Evolutionary conservation across 2,797 vertebrate species (phyloP).

Genomic region (Crocidura indochinensis): DNA sequence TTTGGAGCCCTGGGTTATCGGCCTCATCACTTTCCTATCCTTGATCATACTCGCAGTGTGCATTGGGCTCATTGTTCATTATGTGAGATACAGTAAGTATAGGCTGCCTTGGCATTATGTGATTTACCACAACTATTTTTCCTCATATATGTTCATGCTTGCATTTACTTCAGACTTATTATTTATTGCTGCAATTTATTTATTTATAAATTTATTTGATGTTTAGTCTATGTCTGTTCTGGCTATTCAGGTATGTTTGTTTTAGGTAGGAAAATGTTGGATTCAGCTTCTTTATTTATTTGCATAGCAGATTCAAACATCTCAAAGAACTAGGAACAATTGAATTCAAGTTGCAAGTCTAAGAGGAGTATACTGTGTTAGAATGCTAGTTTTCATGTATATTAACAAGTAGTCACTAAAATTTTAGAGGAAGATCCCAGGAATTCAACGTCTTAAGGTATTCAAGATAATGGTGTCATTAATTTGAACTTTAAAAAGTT

Average conservation of each 20-base stretch:
- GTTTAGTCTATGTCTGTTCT: too few relatives aligned
- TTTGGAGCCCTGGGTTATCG: slow-evolving; percentile 81
- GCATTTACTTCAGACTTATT: slow-evolving; percentile 48
- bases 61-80: slow-evolving; percentile 82
- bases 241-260: too few relatives aligned
- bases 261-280: too few relatives aligned
- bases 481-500: slow-evolving; percentile 66
- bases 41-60: slow-evolving; percentile 82
- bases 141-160: slow-evolving; percentile 40
- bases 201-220: too few relatives aligned
- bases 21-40: slow-evolving; percentile 80
- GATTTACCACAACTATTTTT: slow-evolving; percentile 2
- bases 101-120: not conserved
- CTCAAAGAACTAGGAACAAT: not conserved
- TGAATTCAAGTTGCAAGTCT: not conserved
- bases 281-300: not conserved
- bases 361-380: not conserved
- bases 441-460: not conserved
- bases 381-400: not conserved
- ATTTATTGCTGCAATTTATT: slow-evolving; percentile 31
- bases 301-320: slow-evolving; percentile 11
- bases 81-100: slow-evolving; percentile 85
- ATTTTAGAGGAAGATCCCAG: not conserved
- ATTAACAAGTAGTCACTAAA: not conserved
- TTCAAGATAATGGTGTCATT: slow-evolving; percentile 13